Base-by-base conservation (phyloP, 2,888 invertebrate genomes). In the Dryobota labecula region DNA sequence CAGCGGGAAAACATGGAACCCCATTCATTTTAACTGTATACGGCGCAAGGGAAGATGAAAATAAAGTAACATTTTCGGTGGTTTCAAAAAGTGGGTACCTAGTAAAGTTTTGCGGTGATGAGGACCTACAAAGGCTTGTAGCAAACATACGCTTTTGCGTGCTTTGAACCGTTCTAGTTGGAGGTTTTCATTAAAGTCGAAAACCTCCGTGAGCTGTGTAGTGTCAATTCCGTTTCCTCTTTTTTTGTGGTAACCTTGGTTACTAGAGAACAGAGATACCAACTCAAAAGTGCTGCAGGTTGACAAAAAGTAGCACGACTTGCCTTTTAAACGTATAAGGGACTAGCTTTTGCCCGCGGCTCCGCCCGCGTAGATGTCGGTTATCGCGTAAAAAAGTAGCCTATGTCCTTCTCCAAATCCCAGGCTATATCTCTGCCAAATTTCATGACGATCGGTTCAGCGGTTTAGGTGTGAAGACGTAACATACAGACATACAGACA, bases 121-220 rank as follows among this genome's bases (percentile, higher is more conserved):
- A 64, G 20, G 49, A 56, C 41, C 36, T 27, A 27, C 38, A 72
- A 66, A 68, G 68, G 36, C 18, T 67, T 67, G 2, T 24, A 49
- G 38, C 38, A n/a, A 72, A 62, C 60, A 62, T 43, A n/a, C 47
- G 13, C 64, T 49, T 71, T 81, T 65, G 53, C 64, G 43, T 49
- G 27, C 56, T 57, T 54, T 61, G 51, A 61, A 53, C 54, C 43
- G 20, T 38, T 53, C 24, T 60, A 57, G 77, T 71, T 64, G 24
- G 45, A 45, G 66, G 63, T 66, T 70, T 69, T 65, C 47, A 74
- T 79, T 63, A 45, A 65, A 69, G 49, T 60, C n/a, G 41, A 41
- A 63, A 36, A 20, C 27, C 38, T 30, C 20, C 13, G 5, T 43
- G 67, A n/a, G 27, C 53, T 53, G 24, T 43, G 11, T 49, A 5